These are phyloP conservation scores for Agapornis canus DNA, from an alignment of 2,797 vertebrate genomes.

Conservation along the genomic window DNA sequence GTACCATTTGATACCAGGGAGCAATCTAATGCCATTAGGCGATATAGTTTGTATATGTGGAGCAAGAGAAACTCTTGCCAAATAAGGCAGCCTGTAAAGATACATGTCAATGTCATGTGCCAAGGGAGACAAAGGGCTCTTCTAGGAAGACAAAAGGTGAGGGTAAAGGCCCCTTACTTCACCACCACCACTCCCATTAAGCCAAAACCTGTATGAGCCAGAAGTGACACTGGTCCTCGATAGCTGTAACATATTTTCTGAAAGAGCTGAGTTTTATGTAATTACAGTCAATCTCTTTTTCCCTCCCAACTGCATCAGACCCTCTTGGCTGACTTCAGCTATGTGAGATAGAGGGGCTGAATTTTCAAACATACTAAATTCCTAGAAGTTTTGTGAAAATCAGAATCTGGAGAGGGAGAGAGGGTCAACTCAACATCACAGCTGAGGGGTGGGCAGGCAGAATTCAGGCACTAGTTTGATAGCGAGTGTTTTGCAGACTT, in stretches of 20 bases:
- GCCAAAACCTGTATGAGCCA: not conserved
- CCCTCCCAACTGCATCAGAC: no score
- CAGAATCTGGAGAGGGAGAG: not conserved
- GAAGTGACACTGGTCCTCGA: not conserved
- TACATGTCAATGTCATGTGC: accelerated
- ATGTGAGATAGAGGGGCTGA: not conserved
- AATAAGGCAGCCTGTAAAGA: not conserved
- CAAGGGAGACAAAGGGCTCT: not conserved
- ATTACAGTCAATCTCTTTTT: not conserved
- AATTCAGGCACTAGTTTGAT: not conserved
- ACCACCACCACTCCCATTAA: not conserved
- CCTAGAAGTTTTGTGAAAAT: not conserved
- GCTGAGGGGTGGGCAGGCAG: not conserved
- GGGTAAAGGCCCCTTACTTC: not conserved
- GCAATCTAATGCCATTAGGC: not conserved
- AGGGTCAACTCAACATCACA: not conserved
- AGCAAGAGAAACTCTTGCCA: not conserved
- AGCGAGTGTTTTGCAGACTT: accelerated
- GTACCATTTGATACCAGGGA: not conserved
- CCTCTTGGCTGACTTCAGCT: not conserved
- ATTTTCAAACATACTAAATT: not conserved
- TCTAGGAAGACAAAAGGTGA: not conserved
- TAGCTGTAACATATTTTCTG: not conserved
- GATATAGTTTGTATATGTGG: not conserved
- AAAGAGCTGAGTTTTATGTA: not conserved